Evolutionary conservation across 2,888 invertebrate species (phyloP).

Genomic region (Microctonus brassicae): DNA sequence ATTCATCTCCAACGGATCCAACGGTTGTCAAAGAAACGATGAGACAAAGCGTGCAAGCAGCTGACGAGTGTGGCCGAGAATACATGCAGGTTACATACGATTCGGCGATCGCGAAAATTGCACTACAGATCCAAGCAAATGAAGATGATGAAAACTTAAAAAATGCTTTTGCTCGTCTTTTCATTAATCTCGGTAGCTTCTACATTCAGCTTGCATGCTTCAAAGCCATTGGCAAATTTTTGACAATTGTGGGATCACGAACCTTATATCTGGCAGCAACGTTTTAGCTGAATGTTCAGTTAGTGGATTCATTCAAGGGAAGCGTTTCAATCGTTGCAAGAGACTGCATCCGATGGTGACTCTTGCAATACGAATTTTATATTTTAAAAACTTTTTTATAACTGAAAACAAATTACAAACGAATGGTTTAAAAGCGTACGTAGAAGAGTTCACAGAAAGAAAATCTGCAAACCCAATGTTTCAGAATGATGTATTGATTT

Average conservation of each 20-base stretch:
- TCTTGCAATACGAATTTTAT: slow-evolving; percentile 47
- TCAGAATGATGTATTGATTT: slow-evolving; percentile 29
- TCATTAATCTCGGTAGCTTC: too few species aligned
- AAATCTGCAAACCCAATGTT: slow-evolving; percentile 17
- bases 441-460: neutral
- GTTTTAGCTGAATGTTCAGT: slow-evolving; percentile 46
- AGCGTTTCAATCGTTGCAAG: too few species aligned
- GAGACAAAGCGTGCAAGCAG: slow-evolving; percentile 42
- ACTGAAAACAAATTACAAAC: neutral
- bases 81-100: too few species aligned
- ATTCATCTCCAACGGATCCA: slow-evolving; percentile 54
- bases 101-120: slow-evolving; percentile 52
- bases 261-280: slow-evolving; percentile 42
- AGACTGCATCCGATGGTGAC: slow-evolving; percentile 36
- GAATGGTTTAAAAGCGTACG: slow-evolving; percentile 25
- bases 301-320: slow-evolving; percentile 42
- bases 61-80: slow-evolving; percentile 47
- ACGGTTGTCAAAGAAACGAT: slow-evolving; percentile 48
- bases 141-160: too few species aligned
- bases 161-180: slow-evolving; percentile 56
- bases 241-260: slow-evolving; percentile 46
- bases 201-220: slow-evolving; percentile 53
- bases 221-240: slow-evolving; percentile 55
- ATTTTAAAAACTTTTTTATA: slow-evolving; percentile 49
- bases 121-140: slow-evolving; percentile 49